Percentiles rank a stretch among this genome's conserved stretches.
Evolutionary conservation across 1,140 invertebrate species (phyloP).

Genomic region (Penaeus indicus): DNA sequence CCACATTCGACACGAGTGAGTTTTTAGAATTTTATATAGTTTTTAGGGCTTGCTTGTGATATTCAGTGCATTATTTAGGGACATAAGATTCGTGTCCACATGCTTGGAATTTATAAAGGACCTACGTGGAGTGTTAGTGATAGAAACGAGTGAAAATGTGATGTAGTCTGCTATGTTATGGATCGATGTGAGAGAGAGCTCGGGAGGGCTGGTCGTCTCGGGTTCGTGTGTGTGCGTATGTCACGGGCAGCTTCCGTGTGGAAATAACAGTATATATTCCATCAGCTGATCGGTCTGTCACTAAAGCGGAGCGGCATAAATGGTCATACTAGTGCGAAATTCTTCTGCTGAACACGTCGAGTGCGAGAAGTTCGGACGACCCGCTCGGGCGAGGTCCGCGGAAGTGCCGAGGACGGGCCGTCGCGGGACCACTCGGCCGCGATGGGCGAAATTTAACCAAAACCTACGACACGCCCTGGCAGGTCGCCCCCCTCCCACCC

Average conservation of each 20-base stretch:
- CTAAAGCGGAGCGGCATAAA: not conserved
- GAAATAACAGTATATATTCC: conserved; percentile 54
- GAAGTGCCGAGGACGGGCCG: conserved; percentile 48
- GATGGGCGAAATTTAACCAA: conserved; percentile 48
- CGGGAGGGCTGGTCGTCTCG: conserved; percentile 53
- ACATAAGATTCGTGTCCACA: conserved; percentile 48
- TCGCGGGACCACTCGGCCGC: conserved; percentile 47
- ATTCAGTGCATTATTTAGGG: conserved; percentile 47
- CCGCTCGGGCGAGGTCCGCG: conserved; percentile 36
- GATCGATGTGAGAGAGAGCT: conserved; percentile 62
- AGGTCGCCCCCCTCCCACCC: conserved; percentile 7
- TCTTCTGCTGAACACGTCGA: not conserved
- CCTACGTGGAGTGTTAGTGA: conserved; percentile 25
- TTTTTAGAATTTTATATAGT: conserved; percentile 57
- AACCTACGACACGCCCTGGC: conserved; percentile 52
- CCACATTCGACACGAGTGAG: conserved; percentile 60
- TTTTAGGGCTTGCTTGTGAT: conserved; percentile 53
- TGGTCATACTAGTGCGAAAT: conserved; percentile 4
- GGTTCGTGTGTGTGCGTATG: conserved; percentile 56
- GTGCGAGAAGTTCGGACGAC: not conserved
- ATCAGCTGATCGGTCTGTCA: conserved; percentile 44
- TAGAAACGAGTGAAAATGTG: conserved; percentile 58
- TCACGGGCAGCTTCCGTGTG: conserved; percentile 61
- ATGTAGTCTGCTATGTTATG: conserved; percentile 64
- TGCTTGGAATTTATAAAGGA: conserved; percentile 41